Conservation (phyloP, 92 coral and sea anemone genomes). For the Nematostella vectensis region DNA sequence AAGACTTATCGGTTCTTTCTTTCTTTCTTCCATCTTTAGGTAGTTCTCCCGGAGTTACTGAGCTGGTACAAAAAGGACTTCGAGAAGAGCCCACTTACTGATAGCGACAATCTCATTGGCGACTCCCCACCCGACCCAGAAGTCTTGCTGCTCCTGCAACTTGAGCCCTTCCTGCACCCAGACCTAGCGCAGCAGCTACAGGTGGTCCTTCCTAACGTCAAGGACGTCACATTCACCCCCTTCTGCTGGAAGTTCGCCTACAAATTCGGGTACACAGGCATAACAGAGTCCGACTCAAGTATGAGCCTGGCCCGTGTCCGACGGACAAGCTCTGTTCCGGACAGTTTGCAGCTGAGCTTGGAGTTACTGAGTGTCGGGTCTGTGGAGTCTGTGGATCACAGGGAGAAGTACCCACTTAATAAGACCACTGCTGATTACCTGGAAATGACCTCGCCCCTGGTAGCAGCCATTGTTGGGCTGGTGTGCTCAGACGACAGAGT, state of each 20-base stretch:
- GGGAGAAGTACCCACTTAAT: slow-evolving; percentile 67
- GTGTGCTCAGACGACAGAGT: slow-evolving; percentile 33
- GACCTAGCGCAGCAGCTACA: slow-evolving; percentile 47
- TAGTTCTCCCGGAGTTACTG: slow-evolving; percentile 72
- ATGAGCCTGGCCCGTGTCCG: slow-evolving; percentile 47
- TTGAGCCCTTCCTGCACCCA: slow-evolving; percentile 69
- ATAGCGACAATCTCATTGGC: slow-evolving; percentile 1
- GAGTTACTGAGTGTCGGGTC: slow-evolving; percentile 43
- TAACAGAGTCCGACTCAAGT: slow-evolving; percentile 52
- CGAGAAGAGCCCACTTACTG: slow-evolving; percentile 29
- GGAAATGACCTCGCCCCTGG: slow-evolving; percentile 64
- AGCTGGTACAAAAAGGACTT: slow-evolving; percentile 80
- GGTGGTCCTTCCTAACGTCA: slow-evolving; percentile 46
- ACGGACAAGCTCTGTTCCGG: slow-evolving; percentile 58
- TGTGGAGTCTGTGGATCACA: slow-evolving; percentile 23
- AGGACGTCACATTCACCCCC: slow-evolving; percentile 57
- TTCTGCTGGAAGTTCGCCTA: slow-evolving; percentile 88
- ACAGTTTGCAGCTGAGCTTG: slow-evolving; percentile 52
- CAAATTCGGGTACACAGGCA: slow-evolving; percentile 45
- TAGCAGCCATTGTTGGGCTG: slow-evolving; percentile 70
- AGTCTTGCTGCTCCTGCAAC: slow-evolving; percentile 50
- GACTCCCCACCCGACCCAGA: slow-evolving; percentile 31
- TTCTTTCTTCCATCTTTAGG: no score
- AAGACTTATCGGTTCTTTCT: no score
- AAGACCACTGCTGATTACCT: slow-evolving; percentile 59